A percentile compares a stretch with the other conserved stretches of the same genome.
These are phyloP conservation scores for Macrophya alboannulata DNA, from an alignment of 2,888 invertebrate species.

Conservation along the genomic window DNA sequence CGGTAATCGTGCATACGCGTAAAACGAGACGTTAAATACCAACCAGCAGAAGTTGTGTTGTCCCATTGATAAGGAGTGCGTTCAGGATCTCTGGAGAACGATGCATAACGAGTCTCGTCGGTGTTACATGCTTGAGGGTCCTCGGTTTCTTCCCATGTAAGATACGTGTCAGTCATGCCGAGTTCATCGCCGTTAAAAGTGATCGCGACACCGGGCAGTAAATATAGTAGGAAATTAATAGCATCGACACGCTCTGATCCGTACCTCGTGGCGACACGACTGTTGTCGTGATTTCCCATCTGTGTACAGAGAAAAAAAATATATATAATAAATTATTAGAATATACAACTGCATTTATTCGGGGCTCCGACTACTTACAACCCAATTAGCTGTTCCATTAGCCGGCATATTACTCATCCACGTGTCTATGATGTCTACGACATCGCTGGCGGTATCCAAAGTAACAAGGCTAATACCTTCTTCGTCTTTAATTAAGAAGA, in stretches of 20 bases:
- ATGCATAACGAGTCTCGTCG: conserved; percentile 82
- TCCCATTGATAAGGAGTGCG: conserved; percentile 85
- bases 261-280: conserved; percentile 43
- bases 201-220: conserved; percentile 30
- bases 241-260: conserved; percentile 25
- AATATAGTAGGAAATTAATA: not conserved
- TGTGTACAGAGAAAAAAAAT: not conserved
- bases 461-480: not conserved
- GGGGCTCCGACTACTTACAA: conserved; percentile 18
- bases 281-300: conserved; percentile 52
- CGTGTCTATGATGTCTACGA: not conserved
- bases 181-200: conserved; percentile 48
- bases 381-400: conserved; percentile 49
- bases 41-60: conserved; percentile 80
- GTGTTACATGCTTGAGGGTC: conserved; percentile 85
- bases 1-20: not conserved
- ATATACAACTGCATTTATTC: not conserved
- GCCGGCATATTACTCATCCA: conserved; percentile 52
- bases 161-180: conserved; percentile 66
- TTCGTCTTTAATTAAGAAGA: conserved; percentile 26
- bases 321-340: not conserved
- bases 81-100: conserved; percentile 83
- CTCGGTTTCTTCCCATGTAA: conserved; percentile 83
- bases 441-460: not conserved
- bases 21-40: not conserved